Conservation (phyloP, 2,113 vertebrate genomes). For the Tichodroma muraria region DNA sequence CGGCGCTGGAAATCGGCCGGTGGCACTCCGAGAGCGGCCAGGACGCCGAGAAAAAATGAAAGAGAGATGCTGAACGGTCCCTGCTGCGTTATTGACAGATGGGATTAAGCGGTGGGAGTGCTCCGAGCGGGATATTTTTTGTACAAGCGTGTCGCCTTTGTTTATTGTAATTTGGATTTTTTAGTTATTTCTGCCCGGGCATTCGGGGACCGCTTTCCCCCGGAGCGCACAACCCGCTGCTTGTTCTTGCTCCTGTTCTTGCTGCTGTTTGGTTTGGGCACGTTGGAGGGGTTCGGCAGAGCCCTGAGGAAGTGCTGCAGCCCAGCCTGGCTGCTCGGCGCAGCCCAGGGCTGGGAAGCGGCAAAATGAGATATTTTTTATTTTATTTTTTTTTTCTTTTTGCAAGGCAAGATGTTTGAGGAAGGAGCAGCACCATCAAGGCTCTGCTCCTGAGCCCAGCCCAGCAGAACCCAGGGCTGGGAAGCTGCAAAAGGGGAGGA, state of each 20-base stretch:
- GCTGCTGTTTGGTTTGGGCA: conserved; percentile 6
- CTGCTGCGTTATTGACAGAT: conserved; percentile 24
- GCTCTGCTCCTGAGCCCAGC: too few species aligned
- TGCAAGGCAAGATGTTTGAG: too few species aligned
- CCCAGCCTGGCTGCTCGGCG: not conserved
- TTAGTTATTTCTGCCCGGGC: conserved; percentile 5
- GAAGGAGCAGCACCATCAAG: too few species aligned
- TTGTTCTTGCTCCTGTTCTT: not conserved
- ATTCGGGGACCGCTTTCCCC: not conserved
- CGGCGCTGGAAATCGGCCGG: not conserved
- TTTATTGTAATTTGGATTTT: conserved; percentile 38
- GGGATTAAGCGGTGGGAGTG: not conserved
- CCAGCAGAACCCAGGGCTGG: too few species aligned
- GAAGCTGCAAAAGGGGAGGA: too few species aligned
- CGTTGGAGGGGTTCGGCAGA: not conserved
- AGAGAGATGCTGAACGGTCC: conserved; percentile 1
- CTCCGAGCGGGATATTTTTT: not conserved
- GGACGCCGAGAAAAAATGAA: conserved; percentile 33
- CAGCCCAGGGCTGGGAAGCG: not conserved
- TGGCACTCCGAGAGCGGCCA: not conserved
- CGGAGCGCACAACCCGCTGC: not conserved
- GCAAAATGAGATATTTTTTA: not conserved
- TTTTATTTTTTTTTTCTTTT: too few species aligned
- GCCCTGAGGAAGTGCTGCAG: not conserved
- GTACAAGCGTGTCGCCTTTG: not conserved